Conservation (phyloP, 2,888 invertebrate species). For the Euclidia mi region DNA sequence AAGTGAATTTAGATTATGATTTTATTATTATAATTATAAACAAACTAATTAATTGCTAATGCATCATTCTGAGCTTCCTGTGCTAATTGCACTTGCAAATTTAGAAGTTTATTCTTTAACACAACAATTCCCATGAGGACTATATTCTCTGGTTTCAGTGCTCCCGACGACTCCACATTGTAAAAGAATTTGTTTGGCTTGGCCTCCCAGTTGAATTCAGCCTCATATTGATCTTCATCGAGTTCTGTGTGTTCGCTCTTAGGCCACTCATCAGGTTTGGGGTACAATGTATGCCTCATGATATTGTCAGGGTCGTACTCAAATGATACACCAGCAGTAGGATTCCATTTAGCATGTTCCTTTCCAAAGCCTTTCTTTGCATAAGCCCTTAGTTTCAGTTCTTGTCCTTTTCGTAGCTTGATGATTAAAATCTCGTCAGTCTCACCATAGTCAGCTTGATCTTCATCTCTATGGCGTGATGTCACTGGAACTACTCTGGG, state of each 20-base stretch:
- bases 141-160: conserved; percentile 98
- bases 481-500: conserved; percentile 98
- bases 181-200: conserved; percentile 99
- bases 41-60: conserved; percentile 91
- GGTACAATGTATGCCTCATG: conserved; percentile 98
- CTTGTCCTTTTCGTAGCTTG: conserved; percentile 95
- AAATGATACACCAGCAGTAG: conserved; percentile 99
- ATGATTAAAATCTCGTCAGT: conserved; percentile 96
- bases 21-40: conserved; percentile 12
- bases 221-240: conserved; percentile 98
- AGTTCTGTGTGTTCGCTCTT: conserved; percentile 99
- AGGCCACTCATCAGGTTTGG: conserved; percentile 99
- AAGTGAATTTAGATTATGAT: not conserved
- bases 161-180: conserved; percentile 98
- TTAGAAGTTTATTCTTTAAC: conserved; percentile 98
- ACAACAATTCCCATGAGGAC: conserved; percentile 98
- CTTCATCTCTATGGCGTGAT: conserved; percentile 97
- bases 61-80: conserved; percentile 97
- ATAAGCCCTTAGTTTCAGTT: conserved; percentile 97
- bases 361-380: conserved; percentile 99
- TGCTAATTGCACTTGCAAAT: conserved; percentile 97
- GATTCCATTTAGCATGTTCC: conserved; percentile 99
- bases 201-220: conserved; percentile 97
- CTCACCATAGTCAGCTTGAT: conserved; percentile 98
- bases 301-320: conserved; percentile 99